Evolutionary conservation across 1,140 invertebrate genomes (phyloP).

Genomic region (Choristoneura fumiferana): DNA sequence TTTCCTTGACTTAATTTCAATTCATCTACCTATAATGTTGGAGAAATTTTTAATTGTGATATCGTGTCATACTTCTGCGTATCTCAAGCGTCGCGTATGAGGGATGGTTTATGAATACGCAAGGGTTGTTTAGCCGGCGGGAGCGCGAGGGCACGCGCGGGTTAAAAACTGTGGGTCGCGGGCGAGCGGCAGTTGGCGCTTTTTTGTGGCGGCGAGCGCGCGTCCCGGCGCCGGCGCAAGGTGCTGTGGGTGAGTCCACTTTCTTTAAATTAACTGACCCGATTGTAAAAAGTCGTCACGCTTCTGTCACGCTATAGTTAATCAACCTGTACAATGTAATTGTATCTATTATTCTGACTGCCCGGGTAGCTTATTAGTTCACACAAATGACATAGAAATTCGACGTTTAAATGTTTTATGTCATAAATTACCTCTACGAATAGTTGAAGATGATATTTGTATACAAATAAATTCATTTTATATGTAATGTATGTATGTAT

Average conservation of each 20-base stretch:
- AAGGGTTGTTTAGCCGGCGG: conserved; percentile 59
- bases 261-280: conserved; percentile 11
- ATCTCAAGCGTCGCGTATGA: neutral
- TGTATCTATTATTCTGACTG: too few relatives aligned
- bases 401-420: too few relatives aligned
- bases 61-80: neutral
- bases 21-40: too few relatives aligned
- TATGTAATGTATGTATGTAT: too few relatives aligned
- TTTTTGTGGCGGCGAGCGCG: conserved; percentile 46
- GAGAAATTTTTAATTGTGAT: neutral
- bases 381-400: too few relatives aligned
- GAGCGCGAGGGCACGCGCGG: conserved; percentile 55
- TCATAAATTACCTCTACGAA: too few relatives aligned
- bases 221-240: conserved; percentile 44
- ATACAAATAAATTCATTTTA: too few relatives aligned
- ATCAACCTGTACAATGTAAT: too few relatives aligned
- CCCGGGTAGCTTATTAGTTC: too few relatives aligned
- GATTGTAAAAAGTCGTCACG: too few relatives aligned
- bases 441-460: too few relatives aligned
- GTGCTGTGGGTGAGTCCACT: conserved; percentile 29
- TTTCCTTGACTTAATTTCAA: neutral
- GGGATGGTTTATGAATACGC: conserved; percentile 55
- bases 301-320: too few relatives aligned
- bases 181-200: conserved; percentile 44
- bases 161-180: conserved; percentile 66